phyloP scores from a whole-genome alignment of 2,113 vertebrate species.

The Centropus unirufus region DNA sequence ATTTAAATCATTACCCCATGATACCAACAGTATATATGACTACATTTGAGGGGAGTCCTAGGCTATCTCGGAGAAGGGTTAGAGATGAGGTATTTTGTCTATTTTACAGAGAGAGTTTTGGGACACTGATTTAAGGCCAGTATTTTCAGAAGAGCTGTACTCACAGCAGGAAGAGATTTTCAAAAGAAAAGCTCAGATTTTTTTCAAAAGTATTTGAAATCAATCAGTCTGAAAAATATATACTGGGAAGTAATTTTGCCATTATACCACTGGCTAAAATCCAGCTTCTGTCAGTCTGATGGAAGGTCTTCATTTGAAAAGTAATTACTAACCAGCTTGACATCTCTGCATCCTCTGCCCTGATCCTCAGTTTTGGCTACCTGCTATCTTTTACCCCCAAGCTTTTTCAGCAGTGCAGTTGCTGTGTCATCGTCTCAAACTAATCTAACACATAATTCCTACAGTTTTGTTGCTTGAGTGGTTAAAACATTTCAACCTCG shows the following conservation, averaged over 20 bases:
- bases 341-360: neutral
- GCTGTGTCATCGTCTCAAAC: constrained; percentile 20
- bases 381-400: neutral
- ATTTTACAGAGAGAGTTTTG: neutral
- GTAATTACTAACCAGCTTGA: neutral
- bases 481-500: constrained; percentile 21
- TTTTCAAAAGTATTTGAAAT: neutral
- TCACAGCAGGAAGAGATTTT: neutral
- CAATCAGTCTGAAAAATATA: neutral
- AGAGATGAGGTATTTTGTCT: neutral
- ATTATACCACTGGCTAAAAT: neutral
- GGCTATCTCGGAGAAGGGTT: neutral
- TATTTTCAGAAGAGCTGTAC: neutral
- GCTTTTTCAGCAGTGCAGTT: constrained; percentile 14
- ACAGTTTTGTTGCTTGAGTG: neutral
- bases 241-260: neutral
- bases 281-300: neutral
- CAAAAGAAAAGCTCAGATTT: neutral
- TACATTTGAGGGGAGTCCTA: neutral
- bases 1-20: neutral
- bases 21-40: neutral
- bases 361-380: neutral
- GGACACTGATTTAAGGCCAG: neutral
- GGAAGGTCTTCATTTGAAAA: neutral
- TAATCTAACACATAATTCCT: neutral